A percentile compares a stretch with the other conserved stretches of the same genome.
These are phyloP conservation scores for Hippocampus barbouri DNA, from an alignment of 2,113 vertebrate genomes.

Conservation along the genomic window DNA sequence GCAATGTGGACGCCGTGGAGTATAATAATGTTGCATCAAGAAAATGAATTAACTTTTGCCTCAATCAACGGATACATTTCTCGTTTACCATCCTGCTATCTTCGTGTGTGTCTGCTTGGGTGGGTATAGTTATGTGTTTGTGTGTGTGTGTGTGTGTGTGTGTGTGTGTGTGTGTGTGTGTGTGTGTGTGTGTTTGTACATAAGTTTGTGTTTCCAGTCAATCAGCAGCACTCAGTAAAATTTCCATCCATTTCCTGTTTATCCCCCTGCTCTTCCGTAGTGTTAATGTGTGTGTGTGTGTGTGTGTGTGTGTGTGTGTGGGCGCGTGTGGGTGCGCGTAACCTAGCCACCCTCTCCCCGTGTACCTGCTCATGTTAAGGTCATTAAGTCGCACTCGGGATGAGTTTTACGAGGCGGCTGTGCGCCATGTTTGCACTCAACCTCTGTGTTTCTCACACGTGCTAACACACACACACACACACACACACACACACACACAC, in stretches of 20 bases:
- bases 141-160: background rate
- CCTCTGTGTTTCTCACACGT: slow-evolving; percentile 18
- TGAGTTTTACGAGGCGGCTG: slow-evolving; percentile 31
- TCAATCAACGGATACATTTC: too few relatives aligned
- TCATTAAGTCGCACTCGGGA: slow-evolving; percentile 40
- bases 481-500: slow-evolving; percentile 1
- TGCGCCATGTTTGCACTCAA: slow-evolving; percentile 26
- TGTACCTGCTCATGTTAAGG: slow-evolving; percentile 52
- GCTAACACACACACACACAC: background rate
- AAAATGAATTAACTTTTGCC: too few relatives aligned
- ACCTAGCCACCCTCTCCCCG: slow-evolving; percentile 40
- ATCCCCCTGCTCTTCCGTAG: background rate
- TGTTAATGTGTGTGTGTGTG: background rate
- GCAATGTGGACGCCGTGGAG: too few relatives aligned
- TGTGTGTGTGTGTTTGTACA: background rate
- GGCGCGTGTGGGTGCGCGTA: background rate
- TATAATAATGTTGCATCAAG: too few relatives aligned
- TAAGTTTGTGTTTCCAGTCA: background rate
- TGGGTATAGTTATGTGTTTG: background rate
- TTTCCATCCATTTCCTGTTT: background rate
- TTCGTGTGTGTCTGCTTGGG: too few relatives aligned
- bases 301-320: background rate
- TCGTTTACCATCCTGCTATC: too few relatives aligned
- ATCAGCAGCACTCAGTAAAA: background rate
- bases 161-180: background rate